Percentiles rank a stretch among this genome's conserved stretches.
phyloP scores from a whole-genome alignment of 2,888 invertebrate species.

The Apocheima hispidaria region DNA sequence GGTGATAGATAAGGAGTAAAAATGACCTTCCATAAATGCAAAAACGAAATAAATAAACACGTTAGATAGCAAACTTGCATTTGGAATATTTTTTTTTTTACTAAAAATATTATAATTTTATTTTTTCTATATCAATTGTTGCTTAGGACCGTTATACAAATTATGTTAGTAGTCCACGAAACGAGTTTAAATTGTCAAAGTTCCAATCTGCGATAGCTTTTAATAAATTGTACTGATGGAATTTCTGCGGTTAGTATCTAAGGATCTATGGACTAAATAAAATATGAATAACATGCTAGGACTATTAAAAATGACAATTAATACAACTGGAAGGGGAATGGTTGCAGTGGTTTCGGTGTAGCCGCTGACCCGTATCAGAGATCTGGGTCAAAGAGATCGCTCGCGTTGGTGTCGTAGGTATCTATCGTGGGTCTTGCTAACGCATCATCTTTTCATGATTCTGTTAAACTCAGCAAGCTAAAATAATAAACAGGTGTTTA shows the following conservation, averaged over 20 bases:
- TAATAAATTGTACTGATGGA: background rate
- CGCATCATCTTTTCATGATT: slow-evolving; percentile 33
- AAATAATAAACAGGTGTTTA: background rate
- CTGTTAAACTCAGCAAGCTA: background rate
- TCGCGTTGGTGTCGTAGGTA: slow-evolving; percentile 52
- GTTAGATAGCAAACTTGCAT: no score
- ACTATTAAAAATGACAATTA: slow-evolving; percentile 62
- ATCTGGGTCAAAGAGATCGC: slow-evolving; percentile 79
- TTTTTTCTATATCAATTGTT: background rate
- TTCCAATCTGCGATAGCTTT: no score
- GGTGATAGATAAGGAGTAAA: background rate
- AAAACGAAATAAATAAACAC: background rate
- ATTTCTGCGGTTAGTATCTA: background rate
- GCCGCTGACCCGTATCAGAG: slow-evolving; percentile 72
- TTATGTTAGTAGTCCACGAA: no score
- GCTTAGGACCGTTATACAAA: no score
- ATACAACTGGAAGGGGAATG: slow-evolving; percentile 59
- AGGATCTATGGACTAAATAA: background rate
- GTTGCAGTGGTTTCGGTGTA: slow-evolving; percentile 56
- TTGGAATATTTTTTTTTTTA: no score
- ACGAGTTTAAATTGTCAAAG: no score
- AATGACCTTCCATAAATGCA: background rate
- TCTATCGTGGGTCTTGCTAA: slow-evolving; percentile 52
- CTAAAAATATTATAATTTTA: no score
- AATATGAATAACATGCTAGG: background rate